phyloP scores from a whole-genome alignment of 2,888 invertebrate species.

The Rhimphoctona megacephalus region DNA sequence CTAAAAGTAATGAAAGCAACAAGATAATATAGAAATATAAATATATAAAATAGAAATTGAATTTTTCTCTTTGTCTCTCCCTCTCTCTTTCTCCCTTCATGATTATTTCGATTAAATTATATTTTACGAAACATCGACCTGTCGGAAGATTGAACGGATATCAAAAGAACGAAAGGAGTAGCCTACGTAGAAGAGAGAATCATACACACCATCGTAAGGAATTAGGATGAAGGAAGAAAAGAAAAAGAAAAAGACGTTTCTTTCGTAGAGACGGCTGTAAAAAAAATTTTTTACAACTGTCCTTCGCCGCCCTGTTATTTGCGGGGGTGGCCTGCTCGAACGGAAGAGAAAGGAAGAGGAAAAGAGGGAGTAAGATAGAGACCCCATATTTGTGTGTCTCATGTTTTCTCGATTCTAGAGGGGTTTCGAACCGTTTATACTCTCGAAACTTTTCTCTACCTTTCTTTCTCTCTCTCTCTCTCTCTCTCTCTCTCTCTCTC shows the following conservation, averaged over 20 bases:
- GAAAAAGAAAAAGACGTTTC: conserved; percentile 20
- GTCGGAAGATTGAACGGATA: background rate
- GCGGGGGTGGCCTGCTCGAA: conserved; percentile 74
- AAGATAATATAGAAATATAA: background rate
- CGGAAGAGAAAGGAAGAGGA: conserved; percentile 39
- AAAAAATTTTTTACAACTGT: conserved; percentile 75
- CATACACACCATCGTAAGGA: conserved; percentile 25
- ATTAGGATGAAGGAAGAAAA: conserved; percentile 35
- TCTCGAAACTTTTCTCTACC: conserved; percentile 38
- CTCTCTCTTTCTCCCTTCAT: background rate
- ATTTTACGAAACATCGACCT: background rate
- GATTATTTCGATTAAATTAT: background rate
- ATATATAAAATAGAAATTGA: background rate
- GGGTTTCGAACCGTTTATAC: conserved; percentile 27
- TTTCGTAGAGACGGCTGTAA: conserved; percentile 68
- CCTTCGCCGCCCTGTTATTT: conserved; percentile 80
- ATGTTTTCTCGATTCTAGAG: conserved; percentile 67
- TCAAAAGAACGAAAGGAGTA: background rate
- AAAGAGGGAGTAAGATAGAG: conserved; percentile 34
- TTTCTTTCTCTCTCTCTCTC: conserved; percentile 58
- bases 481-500: conserved; percentile 51
- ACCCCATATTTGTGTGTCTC: conserved; percentile 56
- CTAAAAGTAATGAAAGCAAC: background rate
- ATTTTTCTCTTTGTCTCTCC: background rate
- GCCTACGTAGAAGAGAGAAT: background rate